phyloP scores from a whole-genome alignment of 2,113 vertebrate species.

The Chionomys nivalis region DNA sequence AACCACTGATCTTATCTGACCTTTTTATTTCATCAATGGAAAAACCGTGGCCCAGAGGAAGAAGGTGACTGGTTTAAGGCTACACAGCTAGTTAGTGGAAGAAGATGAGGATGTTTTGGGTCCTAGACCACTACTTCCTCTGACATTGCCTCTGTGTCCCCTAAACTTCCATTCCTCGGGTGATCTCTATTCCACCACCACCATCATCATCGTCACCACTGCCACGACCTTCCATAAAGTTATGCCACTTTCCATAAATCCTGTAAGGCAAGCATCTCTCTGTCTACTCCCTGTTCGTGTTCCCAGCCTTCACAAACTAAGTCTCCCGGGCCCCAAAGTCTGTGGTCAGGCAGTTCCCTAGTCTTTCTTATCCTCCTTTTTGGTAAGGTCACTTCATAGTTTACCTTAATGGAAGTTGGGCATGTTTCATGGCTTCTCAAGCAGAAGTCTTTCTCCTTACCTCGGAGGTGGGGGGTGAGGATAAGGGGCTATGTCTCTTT shows the following conservation, averaged over 20 bases:
- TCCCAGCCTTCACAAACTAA: neutral
- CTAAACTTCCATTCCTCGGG: neutral
- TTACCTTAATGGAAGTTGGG: neutral
- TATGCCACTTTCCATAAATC: neutral
- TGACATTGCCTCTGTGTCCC: neutral
- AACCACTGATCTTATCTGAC: neutral
- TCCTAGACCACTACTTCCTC: neutral
- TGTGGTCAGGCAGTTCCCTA: neutral
- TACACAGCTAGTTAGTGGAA: neutral
- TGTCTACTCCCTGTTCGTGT: neutral
- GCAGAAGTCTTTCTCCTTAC: neutral
- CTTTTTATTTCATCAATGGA: neutral
- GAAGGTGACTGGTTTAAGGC: neutral
- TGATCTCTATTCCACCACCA: neutral
- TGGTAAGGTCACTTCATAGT: neutral
- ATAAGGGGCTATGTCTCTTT: neutral
- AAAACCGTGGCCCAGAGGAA: neutral
- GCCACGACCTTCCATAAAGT: neutral
- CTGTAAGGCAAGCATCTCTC: neutral
- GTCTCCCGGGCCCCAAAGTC: neutral
- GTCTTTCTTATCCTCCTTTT: neutral
- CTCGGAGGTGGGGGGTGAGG: neutral
- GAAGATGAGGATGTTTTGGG: neutral
- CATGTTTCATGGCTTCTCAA: neutral
- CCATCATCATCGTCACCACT: rapidly evolving